These are phyloP conservation scores for Ibycter americanus DNA, from an alignment of 2,797 vertebrate species.

Conservation along the genomic window DNA sequence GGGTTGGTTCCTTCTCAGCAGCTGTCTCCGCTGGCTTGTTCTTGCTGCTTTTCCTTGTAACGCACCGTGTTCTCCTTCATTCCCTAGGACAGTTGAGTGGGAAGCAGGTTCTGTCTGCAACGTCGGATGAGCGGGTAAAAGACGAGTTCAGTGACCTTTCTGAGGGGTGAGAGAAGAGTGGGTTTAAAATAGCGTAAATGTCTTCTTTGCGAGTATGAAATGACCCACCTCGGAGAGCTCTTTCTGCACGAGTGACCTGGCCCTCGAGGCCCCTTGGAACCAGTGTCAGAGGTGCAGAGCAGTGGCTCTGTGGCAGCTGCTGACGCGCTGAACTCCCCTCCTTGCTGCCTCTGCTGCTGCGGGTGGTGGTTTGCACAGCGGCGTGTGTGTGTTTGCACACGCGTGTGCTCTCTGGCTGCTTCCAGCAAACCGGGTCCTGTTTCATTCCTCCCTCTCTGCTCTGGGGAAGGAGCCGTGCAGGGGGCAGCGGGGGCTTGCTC, in stretches of 20 bases:
- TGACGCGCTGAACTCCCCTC: background rate
- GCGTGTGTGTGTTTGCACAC: background rate
- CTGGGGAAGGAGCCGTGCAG: background rate
- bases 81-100: constrained; percentile 76
- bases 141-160: constrained; percentile 89
- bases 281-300: accelerated
- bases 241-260: background rate
- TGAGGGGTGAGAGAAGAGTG: constrained; percentile 89
- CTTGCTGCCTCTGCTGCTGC: background rate
- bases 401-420: background rate
- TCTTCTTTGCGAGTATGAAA: constrained; percentile 63
- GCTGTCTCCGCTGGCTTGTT: background rate
- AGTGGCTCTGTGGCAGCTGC: accelerated
- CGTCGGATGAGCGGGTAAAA: constrained; percentile 78
- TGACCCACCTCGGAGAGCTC: background rate
- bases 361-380: background rate
- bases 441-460: background rate
- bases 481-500: accelerated
- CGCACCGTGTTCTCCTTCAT: constrained; percentile 41
- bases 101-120: constrained; percentile 74
- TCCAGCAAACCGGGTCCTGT: background rate
- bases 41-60: constrained; percentile 31
- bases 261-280: background rate
- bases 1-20: background rate
- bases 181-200: constrained; percentile 74